These are phyloP conservation scores for Globia sparganii DNA, from an alignment of 2,888 invertebrate genomes.

Conservation along the genomic window DNA sequence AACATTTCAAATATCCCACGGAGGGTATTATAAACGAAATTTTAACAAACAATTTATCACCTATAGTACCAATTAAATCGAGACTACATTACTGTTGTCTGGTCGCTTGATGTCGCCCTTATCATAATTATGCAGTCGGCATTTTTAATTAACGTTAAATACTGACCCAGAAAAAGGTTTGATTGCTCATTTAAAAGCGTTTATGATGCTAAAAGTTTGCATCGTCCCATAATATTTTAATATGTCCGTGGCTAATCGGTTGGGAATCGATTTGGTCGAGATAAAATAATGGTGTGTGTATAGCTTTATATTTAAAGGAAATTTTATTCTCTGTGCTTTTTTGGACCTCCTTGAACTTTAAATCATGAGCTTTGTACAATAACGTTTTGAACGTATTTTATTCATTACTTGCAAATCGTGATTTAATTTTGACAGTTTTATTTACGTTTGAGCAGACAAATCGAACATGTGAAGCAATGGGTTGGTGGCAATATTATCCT, in stretches of 20 bases:
- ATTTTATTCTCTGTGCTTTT: constrained; percentile 24
- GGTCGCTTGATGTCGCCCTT: constrained; percentile 48
- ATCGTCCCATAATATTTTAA: constrained; percentile 57
- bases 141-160: constrained; percentile 68
- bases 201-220: constrained; percentile 61
- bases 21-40: constrained; percentile 50
- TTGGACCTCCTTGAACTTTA: constrained; percentile 42
- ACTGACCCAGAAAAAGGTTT: constrained; percentile 68
- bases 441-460: no score
- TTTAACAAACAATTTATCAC: constrained; percentile 58
- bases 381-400: background rate
- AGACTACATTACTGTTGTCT: constrained; percentile 50
- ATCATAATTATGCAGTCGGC: constrained; percentile 47
- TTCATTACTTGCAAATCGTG: background rate
- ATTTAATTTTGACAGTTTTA: background rate
- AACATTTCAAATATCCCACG: constrained; percentile 45
- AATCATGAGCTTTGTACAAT: constrained; percentile 21
- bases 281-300: constrained; percentile 47
- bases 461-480: no score
- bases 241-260: constrained; percentile 64
- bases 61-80: constrained; percentile 58
- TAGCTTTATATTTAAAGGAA: constrained; percentile 20
- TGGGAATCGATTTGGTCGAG: constrained; percentile 56
- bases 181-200: constrained; percentile 67
- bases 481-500: no score